Percentiles rank a stretch among this genome's conserved stretches.
These are phyloP conservation scores for Lanius ludovicianus DNA, from an alignment of 2,113 vertebrate genomes.

Conservation along the genomic window DNA sequence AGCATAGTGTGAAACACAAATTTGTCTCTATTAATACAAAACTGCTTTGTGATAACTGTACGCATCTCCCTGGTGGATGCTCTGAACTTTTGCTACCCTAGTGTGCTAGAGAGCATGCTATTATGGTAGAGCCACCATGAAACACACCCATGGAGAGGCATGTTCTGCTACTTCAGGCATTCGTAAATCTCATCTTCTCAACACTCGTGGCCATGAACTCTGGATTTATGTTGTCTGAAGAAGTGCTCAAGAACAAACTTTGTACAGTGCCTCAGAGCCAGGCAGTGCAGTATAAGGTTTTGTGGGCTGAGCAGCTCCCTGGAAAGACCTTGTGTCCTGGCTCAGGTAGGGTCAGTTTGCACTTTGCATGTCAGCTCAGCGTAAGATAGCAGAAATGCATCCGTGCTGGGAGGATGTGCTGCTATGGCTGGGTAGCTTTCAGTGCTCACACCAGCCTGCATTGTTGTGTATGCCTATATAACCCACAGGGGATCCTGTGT, in stretches of 20 bases:
- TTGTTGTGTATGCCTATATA: background rate
- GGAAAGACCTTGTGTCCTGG: background rate
- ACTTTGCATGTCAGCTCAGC: background rate
- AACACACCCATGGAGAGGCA: background rate
- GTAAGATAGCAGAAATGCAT: background rate
- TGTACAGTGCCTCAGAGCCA: background rate
- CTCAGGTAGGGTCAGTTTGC: background rate
- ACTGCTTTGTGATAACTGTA: background rate
- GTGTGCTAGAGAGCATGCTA: background rate
- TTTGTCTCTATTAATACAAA: background rate
- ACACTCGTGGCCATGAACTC: background rate
- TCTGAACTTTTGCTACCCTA: background rate
- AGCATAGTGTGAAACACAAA: background rate
- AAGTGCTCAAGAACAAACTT: background rate
- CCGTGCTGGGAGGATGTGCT: background rate
- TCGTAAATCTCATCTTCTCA: background rate
- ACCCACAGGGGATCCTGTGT: fast-evolving
- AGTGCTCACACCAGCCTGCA: background rate
- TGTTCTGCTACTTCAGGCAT: background rate
- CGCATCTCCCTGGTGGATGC: background rate
- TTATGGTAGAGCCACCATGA: background rate
- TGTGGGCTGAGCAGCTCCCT: background rate
- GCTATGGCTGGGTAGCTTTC: background rate
- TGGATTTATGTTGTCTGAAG: background rate
- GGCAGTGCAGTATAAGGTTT: background rate